Conservation (phyloP, 2,888 invertebrate species). For the Cremastobaeus sp. region DNA sequence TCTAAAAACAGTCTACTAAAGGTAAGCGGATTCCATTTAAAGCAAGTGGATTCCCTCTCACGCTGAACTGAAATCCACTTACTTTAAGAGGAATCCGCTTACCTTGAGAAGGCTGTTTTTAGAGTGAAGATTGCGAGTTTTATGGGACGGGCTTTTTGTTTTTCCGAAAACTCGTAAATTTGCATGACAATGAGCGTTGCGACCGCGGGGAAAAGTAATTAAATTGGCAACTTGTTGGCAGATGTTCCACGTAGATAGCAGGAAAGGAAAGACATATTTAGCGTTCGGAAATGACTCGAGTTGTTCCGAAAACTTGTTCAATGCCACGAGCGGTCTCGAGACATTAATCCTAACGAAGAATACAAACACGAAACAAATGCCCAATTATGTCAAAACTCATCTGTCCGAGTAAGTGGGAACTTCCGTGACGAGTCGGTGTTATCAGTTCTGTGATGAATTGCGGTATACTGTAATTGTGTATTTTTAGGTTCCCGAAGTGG, state of each 20-base stretch:
- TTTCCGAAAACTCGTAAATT: no score
- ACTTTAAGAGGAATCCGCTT: no score
- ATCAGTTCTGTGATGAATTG: slow-evolving; percentile 24
- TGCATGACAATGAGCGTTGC: no score
- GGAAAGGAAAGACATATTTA: slow-evolving; percentile 80
- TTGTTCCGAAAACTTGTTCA: slow-evolving; percentile 80
- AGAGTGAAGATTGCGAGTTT: no score
- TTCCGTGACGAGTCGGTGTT: slow-evolving; percentile 26
- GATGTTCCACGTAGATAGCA: slow-evolving; percentile 79
- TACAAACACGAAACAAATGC: slow-evolving; percentile 74
- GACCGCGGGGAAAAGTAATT: no score
- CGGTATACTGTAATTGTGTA: slow-evolving; percentile 19
- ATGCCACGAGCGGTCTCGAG: slow-evolving; percentile 81
- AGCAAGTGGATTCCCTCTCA: no score
- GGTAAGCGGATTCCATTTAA: no score
- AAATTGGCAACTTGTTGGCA: slow-evolving; percentile 67
- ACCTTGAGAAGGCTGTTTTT: no score
- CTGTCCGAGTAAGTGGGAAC: slow-evolving; percentile 72
- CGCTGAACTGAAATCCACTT: no score
- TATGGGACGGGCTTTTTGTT: no score
- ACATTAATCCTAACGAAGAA: slow-evolving; percentile 79
- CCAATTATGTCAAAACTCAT: slow-evolving; percentile 73
- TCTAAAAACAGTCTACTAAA: no score
- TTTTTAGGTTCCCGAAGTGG: slow-evolving; percentile 81
- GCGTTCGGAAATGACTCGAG: slow-evolving; percentile 83